These are phyloP conservation scores for Proterorhinus semilunaris DNA, from an alignment of 2,113 vertebrate genomes.

Conservation along the genomic window DNA sequence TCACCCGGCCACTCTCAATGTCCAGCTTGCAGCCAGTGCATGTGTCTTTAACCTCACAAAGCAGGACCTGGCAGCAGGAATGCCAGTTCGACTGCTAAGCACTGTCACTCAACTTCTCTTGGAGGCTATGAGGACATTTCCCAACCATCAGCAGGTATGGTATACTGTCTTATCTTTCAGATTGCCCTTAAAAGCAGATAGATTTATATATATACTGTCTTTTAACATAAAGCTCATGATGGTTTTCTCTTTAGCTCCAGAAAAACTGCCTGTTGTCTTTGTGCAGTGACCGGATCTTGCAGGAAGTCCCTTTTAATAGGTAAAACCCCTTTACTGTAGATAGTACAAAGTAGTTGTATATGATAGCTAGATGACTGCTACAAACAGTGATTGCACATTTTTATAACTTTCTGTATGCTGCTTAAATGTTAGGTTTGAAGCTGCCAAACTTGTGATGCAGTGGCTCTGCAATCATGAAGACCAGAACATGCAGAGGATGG, in stretches of 20 bases:
- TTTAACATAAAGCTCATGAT: neutral
- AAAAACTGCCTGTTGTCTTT: slow-evolving; percentile 98
- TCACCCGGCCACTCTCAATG: slow-evolving; percentile 92
- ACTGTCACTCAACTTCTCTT: slow-evolving; percentile 91
- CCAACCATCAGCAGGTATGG: slow-evolving; percentile 91
- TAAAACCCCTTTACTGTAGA: slow-evolving; percentile 21
- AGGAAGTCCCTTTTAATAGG: slow-evolving; percentile 99
- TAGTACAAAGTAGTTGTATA: too few species aligned
- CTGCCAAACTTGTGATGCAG: slow-evolving; percentile 98
- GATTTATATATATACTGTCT: neutral
- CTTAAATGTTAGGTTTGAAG: slow-evolving; percentile 86
- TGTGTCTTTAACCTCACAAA: slow-evolving; percentile 99
- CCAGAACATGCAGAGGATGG: slow-evolving; percentile 99
- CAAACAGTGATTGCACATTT: too few species aligned
- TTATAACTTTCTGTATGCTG: neutral
- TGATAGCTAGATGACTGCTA: too few species aligned
- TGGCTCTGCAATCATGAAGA: slow-evolving; percentile 99
- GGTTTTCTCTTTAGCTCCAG: slow-evolving; percentile 81
- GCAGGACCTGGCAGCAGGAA: slow-evolving; percentile 92
- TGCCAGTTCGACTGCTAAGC: slow-evolving; percentile 91
- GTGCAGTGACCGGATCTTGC: slow-evolving; percentile 97
- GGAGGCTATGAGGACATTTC: slow-evolving; percentile 97
- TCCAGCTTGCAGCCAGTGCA: slow-evolving; percentile 95
- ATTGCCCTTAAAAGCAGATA: neutral
- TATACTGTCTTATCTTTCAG: neutral